Conservation (phyloP, 1,140 invertebrate genomes). For the Tetramorium parvispinum region DNA sequence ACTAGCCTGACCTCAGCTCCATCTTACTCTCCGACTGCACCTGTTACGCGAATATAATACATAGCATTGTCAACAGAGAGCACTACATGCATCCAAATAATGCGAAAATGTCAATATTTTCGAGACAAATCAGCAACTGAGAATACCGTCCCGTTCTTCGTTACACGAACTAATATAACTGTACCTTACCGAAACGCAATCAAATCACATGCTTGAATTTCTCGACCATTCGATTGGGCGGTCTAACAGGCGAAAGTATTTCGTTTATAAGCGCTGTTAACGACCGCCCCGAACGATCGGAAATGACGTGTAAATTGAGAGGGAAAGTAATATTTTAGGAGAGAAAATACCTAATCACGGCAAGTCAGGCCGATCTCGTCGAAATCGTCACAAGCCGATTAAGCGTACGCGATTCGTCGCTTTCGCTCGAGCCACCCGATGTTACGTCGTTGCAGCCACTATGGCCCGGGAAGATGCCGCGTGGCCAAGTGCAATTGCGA, state of each 20-base stretch:
- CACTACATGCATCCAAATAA: conserved; percentile 1
- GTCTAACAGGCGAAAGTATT: neutral
- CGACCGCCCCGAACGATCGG: conserved; percentile 58
- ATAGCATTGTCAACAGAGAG: conserved; percentile 30
- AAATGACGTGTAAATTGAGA: conserved; percentile 72
- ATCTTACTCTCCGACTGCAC: neutral
- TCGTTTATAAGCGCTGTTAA: neutral
- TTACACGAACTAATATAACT: conserved; percentile 9
- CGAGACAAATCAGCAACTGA: conserved; percentile 66
- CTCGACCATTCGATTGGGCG: neutral
- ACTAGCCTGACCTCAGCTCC: neutral
- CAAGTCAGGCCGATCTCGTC: neutral
- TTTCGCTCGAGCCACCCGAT: neutral
- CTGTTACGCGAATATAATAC: neutral
- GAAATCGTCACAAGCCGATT: neutral
- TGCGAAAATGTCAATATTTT: conserved; percentile 74
- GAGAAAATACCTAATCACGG: conserved; percentile 53
- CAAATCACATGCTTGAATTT: conserved; percentile 9
- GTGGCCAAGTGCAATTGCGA: conserved; percentile 37
- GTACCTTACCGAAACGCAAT: neutral
- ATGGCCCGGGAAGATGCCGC: neutral
- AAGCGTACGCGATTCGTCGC: neutral
- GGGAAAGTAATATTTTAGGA: conserved; percentile 73
- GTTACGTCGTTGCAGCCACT: neutral
- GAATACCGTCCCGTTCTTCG: neutral